Evolutionary conservation across 2,113 vertebrate species (phyloP).

Genomic region (Lophura nycthemera): DNA sequence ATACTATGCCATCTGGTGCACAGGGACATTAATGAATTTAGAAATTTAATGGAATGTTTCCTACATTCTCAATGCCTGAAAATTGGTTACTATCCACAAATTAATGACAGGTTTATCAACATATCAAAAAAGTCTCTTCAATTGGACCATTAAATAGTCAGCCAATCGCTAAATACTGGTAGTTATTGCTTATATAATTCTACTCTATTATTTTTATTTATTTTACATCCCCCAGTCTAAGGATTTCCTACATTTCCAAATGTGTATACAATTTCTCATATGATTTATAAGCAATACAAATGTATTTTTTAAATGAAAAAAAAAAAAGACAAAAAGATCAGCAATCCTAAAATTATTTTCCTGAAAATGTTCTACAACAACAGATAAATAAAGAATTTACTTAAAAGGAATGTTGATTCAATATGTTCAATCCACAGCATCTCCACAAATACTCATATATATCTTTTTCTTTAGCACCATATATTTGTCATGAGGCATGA

Average conservation of each 20-base stretch:
- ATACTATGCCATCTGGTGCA: constrained; percentile 58
- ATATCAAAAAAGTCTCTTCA: not conserved
- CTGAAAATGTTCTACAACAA: not conserved
- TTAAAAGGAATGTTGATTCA: not conserved
- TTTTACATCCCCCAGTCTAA: not conserved
- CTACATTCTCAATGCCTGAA: constrained; percentile 52
- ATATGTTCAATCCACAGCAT: not conserved
- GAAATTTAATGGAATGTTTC: constrained; percentile 64
- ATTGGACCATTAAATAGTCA: constrained; percentile 7
- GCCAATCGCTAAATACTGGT: not conserved
- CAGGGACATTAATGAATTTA: constrained; percentile 67
- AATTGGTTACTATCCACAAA: constrained; percentile 47
- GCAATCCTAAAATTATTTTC: not conserved
- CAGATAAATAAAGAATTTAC: not conserved
- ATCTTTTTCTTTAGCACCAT: not conserved
- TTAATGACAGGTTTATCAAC: constrained; percentile 56
- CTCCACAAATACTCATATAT: not conserved
- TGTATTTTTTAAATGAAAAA: not conserved
- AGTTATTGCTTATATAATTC: constrained; percentile 32
- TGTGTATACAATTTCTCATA: not conserved
- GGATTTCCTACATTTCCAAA: not conserved
- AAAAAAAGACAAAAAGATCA: accelerated
- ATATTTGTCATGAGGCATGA: not conserved
- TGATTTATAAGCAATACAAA: not conserved
- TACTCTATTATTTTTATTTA: not conserved